Evolutionary conservation across 2,113 vertebrate species (phyloP).

Genomic region (Microtus richardsoni): DNA sequence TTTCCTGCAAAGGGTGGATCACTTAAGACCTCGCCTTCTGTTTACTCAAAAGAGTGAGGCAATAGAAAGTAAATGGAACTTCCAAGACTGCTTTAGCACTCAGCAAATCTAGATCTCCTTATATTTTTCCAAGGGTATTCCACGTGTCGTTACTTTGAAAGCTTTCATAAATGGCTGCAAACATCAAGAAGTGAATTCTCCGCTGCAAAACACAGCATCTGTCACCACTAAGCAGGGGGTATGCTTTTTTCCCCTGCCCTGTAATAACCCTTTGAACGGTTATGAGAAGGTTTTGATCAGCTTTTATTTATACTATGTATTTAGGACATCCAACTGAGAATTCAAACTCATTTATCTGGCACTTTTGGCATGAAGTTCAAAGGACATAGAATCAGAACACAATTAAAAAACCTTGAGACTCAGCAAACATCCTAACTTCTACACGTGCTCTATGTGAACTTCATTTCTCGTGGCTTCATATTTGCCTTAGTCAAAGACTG

Average conservation of each 20-base stretch:
- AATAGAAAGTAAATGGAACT: conserved; percentile 62
- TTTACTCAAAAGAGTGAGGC: conserved; percentile 42
- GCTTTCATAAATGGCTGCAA: conserved; percentile 67
- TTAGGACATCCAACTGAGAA: conserved; percentile 55
- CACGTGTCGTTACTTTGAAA: conserved; percentile 65
- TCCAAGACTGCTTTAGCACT: conserved; percentile 59
- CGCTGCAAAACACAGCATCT: conserved; percentile 54
- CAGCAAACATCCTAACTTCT: neutral
- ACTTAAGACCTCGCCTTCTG: conserved; percentile 63
- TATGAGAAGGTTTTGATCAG: conserved; percentile 74
- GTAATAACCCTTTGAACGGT: conserved; percentile 53
- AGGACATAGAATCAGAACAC: neutral
- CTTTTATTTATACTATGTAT: conserved; percentile 72
- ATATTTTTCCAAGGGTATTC: conserved; percentile 66
- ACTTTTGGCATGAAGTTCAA: conserved; percentile 50
- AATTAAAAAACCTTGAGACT: conserved; percentile 33
- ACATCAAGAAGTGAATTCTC: conserved; percentile 69
- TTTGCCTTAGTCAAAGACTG: conserved; percentile 33
- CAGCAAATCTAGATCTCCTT: conserved; percentile 50
- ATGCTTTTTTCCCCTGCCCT: neutral
- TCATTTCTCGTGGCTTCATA: conserved; percentile 6
- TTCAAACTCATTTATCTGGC: conserved; percentile 60
- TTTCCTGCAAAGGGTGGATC: conserved; percentile 44
- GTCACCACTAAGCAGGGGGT: conserved; percentile 52
- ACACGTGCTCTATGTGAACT: neutral